Base-by-base conservation (phyloP, 2,888 invertebrate species). In the Netelia fuscicornis region DNA sequence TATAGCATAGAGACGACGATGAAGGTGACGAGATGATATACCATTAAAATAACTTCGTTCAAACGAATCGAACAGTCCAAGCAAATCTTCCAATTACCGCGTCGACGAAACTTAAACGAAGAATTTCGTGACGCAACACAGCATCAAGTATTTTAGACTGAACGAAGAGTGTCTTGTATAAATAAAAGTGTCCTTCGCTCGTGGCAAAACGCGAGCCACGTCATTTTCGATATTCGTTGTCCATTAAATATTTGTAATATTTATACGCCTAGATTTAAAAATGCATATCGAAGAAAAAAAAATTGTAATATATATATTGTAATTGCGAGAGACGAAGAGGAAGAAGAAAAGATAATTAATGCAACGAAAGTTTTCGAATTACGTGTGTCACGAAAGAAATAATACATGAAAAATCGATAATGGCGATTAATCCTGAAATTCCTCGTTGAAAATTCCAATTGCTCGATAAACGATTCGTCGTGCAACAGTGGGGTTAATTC, bases 191-290 rank as follows among this genome's bases (percentile, higher is more conserved):
- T 81, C 75, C 81, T 83, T 76, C 56, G 72, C 72, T 83, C 64
- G 44, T 70, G 72, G 72, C 20, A 67, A 62, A 72, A 78, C 25
- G 48, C 37, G 20, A 23, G 2, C 20, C 17, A 17, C 60, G 20
- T 48, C 10, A 78, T 74, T 78, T 72, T 64, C 77, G 68, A n/a
- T 75, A 56, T 68, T 58, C 42, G 67, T 83, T 80, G n/a, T 76
- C 54, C 77, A 68, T 71, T 52, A 48, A 81, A 86, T 86, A 84
- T 83, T 81, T 87, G 78, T 85, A 86, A 85, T 87, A 87, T 87
- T 87, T 86, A 84, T 86, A 82, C 72, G 67, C 72, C 81, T 86
- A 81, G 82, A 80, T 60, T 60, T 83, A 79, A 77, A 64, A 76
- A 74, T 68, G n/a, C 74, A 71, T 86, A 70, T 68, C 58, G 65